These are phyloP conservation scores for Theretra japonica DNA, from an alignment of 2,888 invertebrate species.

Conservation along the genomic window DNA sequence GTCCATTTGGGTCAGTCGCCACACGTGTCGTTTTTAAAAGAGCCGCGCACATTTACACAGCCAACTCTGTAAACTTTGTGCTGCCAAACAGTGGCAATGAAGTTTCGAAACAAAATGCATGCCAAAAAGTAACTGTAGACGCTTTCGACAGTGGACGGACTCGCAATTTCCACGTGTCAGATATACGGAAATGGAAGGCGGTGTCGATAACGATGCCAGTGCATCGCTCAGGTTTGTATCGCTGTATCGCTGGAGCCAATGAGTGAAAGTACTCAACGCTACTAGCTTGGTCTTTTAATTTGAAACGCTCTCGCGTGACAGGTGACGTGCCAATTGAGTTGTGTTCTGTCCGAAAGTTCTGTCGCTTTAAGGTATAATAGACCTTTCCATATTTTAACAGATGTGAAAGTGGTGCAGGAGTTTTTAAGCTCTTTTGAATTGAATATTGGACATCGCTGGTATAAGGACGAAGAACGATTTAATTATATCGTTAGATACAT, in stretches of 20 bases:
- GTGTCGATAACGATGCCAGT: slow-evolving; percentile 56
- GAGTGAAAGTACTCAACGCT: neutral
- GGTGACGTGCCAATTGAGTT: neutral
- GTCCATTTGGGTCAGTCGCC: neutral
- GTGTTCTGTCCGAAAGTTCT: too few relatives aligned
- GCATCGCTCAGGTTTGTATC: slow-evolving; percentile 40
- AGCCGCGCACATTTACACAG: neutral
- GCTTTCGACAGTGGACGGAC: slow-evolving; percentile 51
- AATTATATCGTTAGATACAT: too few relatives aligned
- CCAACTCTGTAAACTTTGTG: slow-evolving; percentile 19
- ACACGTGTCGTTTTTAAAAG: slow-evolving; percentile 1
- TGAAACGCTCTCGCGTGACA: neutral
- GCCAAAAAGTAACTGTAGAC: slow-evolving; percentile 42
- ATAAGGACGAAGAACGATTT: too few relatives aligned
- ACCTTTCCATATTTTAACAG: neutral
- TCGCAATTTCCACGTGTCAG: slow-evolving; percentile 75
- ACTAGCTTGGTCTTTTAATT: neutral
- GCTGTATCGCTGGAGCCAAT: neutral
- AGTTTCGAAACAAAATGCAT: slow-evolving; percentile 41
- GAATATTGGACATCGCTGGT: too few relatives aligned
- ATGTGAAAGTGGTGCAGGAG: too few relatives aligned
- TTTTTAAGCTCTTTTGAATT: too few relatives aligned
- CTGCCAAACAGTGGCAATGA: slow-evolving; percentile 21
- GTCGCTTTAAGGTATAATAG: neutral
- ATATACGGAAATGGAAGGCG: slow-evolving; percentile 71